These are phyloP conservation scores for Phoxinus dragarum DNA, from an alignment of 2,797 vertebrate species.

Conservation along the genomic window DNA sequence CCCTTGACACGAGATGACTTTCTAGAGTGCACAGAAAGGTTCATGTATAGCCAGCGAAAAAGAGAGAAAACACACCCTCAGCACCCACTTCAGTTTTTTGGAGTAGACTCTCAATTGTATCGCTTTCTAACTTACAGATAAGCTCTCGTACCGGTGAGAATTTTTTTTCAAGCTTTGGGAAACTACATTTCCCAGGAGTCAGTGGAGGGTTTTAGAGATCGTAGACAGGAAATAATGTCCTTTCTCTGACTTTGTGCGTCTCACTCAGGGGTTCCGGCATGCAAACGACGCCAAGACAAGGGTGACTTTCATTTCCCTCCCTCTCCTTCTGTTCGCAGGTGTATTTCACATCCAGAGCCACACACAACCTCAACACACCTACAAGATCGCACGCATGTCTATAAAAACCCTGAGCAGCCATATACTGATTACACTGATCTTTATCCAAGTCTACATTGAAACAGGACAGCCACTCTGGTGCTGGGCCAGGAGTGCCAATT, in stretches of 20 bases:
- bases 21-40: slow-evolving; percentile 35
- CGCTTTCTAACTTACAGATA: slow-evolving; percentile 30
- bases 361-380: slow-evolving; percentile 10
- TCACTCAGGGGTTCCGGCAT: slow-evolving; percentile 50
- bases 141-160: slow-evolving; percentile 3
- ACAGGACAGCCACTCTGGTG: slow-evolving; percentile 38
- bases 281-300: slow-evolving; percentile 51
- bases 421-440: slow-evolving; percentile 44
- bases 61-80: slow-evolving; percentile 11
- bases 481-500: slow-evolving; percentile 29
- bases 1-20: slow-evolving; percentile 27
- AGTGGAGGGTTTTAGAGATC: slow-evolving; percentile 57
- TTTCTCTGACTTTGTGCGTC: slow-evolving; percentile 63
- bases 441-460: slow-evolving; percentile 45
- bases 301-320: slow-evolving; percentile 48
- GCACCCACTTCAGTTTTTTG: slow-evolving; percentile 14
- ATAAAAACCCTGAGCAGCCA: slow-evolving; percentile 32
- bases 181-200: slow-evolving; percentile 57
- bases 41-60: slow-evolving; percentile 8
- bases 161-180: slow-evolving; percentile 11
- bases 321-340: slow-evolving; percentile 45
- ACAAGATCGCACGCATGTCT: slow-evolving; percentile 31
- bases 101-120: slow-evolving; percentile 43
- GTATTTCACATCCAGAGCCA: slow-evolving; percentile 29
- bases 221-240: slow-evolving; percentile 58